phyloP scores from a whole-genome alignment of 1,140 invertebrate genomes.

The Caenorhabditis inopinata region DNA sequence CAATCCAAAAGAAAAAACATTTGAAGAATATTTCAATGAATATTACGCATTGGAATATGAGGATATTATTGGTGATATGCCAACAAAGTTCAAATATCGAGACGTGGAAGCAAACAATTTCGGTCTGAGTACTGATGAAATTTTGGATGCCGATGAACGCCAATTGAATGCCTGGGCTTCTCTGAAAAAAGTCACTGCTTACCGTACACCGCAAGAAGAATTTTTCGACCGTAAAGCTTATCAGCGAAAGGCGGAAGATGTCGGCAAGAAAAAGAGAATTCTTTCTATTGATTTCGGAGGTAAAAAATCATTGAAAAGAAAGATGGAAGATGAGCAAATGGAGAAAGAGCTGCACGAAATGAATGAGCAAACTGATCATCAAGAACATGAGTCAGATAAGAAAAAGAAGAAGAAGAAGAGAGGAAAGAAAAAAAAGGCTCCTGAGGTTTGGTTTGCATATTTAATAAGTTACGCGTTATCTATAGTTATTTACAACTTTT shows the following conservation, averaged over 20 bases:
- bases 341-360: constrained; percentile 46
- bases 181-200: constrained; percentile 81
- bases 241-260: constrained; percentile 75
- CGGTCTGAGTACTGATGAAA: constrained; percentile 87
- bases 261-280: constrained; percentile 78
- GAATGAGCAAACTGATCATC: constrained; percentile 16
- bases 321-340: neutral
- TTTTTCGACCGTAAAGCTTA: constrained; percentile 78
- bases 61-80: constrained; percentile 84
- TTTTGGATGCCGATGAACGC: constrained; percentile 83
- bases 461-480: neutral
- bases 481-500: no score
- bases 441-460: neutral
- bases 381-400: constrained; percentile 13
- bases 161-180: constrained; percentile 93
- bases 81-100: constrained; percentile 89
- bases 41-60: constrained; percentile 92
- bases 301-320: neutral
- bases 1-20: constrained; percentile 78
- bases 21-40: constrained; percentile 86
- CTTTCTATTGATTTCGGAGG: constrained; percentile 66
- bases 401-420: constrained; percentile 40
- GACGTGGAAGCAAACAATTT: constrained; percentile 84
- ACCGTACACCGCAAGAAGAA: constrained; percentile 77
- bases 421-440: constrained; percentile 49